Evolutionary conservation across 2,888 invertebrate species (phyloP).

Genomic region (Apamea crenata): DNA sequence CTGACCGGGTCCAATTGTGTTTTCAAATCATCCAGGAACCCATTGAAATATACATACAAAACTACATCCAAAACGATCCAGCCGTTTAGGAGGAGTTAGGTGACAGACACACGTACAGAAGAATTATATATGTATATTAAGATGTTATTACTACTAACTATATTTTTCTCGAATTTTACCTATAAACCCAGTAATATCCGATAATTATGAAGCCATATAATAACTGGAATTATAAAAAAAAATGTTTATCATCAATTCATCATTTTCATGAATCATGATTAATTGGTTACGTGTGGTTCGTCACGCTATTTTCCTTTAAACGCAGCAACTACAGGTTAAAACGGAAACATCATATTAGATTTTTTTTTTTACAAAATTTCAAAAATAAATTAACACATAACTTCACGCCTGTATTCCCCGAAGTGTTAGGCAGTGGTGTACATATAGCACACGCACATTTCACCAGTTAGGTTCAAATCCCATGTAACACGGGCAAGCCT

Average conservation of each 20-base stretch:
- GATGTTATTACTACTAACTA: no score
- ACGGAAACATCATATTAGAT: not conserved
- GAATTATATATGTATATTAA: no score
- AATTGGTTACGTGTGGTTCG: not conserved
- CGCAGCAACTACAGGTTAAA: not conserved
- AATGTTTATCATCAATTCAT: not conserved
- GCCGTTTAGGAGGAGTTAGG: no score
- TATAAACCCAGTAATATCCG: not conserved
- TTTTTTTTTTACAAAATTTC: not conserved
- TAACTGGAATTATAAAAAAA: not conserved
- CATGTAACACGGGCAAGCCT: not conserved
- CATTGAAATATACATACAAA: no score
- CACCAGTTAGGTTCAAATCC: not conserved
- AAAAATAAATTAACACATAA: not conserved
- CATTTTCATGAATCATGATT: conserved; percentile 1
- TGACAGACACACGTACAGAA: no score
- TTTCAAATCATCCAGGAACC: no score
- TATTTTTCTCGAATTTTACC: no score
- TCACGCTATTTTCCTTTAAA: not conserved
- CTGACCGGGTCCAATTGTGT: no score
- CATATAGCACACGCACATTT: not conserved
- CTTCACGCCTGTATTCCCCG: not conserved
- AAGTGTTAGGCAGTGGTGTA: not conserved
- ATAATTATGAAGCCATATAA: not conserved
- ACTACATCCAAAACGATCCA: no score